Evolutionary conservation across 1,140 invertebrate genomes (phyloP).

Genomic region (Samia ricini): DNA sequence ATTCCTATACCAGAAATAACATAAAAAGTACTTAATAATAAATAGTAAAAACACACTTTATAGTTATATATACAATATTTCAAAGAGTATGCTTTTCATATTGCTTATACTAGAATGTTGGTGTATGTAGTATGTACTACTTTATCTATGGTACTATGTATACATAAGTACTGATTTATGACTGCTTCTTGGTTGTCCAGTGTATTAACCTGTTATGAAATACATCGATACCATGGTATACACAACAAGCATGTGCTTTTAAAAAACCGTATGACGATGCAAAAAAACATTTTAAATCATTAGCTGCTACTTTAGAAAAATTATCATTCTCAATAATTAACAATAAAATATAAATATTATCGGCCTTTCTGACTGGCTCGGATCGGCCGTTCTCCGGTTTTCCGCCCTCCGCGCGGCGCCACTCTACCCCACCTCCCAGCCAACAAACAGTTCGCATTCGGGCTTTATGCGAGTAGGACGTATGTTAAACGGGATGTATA

Average conservation of each 20-base stretch:
- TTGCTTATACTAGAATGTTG: too few relatives aligned
- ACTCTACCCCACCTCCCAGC: conserved; percentile 49
- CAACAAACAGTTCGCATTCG: conserved; percentile 73
- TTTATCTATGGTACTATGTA: too few relatives aligned
- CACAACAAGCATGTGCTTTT: background rate
- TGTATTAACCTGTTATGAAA: conserved; percentile 2
- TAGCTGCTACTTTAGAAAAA: background rate
- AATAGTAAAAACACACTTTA: too few relatives aligned
- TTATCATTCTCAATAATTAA: background rate
- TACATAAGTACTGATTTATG: background rate
- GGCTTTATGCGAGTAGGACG: conserved; percentile 61
- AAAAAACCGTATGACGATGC: background rate
- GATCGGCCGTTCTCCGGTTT: conserved; percentile 63
- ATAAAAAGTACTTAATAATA: too few relatives aligned
- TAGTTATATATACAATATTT: too few relatives aligned
- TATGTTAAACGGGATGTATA: conserved; percentile 68
- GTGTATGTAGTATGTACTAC: too few relatives aligned
- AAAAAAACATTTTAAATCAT: background rate
- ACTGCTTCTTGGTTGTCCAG: background rate
- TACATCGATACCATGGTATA: background rate
- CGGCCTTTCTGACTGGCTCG: conserved; percentile 47
- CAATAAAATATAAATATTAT: background rate
- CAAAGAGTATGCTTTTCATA: background rate
- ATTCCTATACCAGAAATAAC: too few relatives aligned
- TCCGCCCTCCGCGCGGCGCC: conserved; percentile 55